phyloP scores from a whole-genome alignment of 2,113 vertebrate genomes.

The Cephalopterus ornatus region DNA sequence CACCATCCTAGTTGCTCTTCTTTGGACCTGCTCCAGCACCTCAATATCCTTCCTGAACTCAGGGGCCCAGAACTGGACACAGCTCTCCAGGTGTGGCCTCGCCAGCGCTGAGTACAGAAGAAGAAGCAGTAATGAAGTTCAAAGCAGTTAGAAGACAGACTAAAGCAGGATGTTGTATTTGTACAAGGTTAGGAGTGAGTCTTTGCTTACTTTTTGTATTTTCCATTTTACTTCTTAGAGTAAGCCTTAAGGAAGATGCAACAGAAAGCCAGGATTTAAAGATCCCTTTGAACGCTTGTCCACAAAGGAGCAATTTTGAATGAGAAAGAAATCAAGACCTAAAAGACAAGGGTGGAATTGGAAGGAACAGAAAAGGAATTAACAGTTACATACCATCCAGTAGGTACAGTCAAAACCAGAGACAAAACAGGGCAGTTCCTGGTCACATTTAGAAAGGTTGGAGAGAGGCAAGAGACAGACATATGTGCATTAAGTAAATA shows the following conservation, averaged over 20 bases:
- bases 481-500: not conserved
- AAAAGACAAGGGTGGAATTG: not conserved
- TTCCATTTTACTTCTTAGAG: not conserved
- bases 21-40: too few species aligned
- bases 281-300: not conserved
- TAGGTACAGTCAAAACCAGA: not conserved
- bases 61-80: too few species aligned
- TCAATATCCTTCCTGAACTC: too few species aligned
- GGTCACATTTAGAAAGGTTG: not conserved
- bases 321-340: not conserved
- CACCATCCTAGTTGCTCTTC: too few species aligned
- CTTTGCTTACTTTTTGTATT: not conserved
- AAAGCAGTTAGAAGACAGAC: not conserved
- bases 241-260: not conserved
- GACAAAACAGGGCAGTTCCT: not conserved
- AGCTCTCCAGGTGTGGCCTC: too few species aligned
- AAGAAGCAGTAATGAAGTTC: not conserved
- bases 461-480: not conserved
- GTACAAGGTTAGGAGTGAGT: not conserved
- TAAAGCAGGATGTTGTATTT: not conserved
- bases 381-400: not conserved
- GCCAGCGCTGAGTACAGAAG: too few species aligned
- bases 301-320: not conserved
- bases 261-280: not conserved
- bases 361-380: not conserved